A percentile compares a stretch with the other conserved stretches of the same genome.
Evolutionary conservation across 1,140 invertebrate genomes (phyloP).

Genomic region (Drosophila chauvacae): DNA sequence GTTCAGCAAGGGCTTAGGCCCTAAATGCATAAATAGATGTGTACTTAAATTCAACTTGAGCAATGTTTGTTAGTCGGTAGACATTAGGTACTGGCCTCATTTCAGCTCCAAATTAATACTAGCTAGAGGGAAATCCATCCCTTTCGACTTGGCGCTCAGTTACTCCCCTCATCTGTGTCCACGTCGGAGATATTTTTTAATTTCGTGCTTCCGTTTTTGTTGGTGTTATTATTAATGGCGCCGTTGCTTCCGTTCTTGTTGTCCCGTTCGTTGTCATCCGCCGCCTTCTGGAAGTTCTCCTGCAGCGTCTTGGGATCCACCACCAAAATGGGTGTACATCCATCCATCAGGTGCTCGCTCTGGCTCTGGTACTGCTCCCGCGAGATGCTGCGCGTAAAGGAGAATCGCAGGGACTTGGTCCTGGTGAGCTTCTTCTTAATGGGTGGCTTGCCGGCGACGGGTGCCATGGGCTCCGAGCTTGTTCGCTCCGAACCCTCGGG

Average conservation of each 20-base stretch:
- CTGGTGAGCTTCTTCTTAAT: constrained; percentile 86
- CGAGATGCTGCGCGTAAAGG: constrained; percentile 89
- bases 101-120: constrained; percentile 69
- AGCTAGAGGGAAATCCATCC: constrained; percentile 17
- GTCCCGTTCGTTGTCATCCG: constrained; percentile 56
- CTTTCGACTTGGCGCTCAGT: constrained; percentile 37
- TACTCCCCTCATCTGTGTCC: constrained; percentile 81
- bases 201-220: constrained; percentile 40
- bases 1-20: constrained; percentile 52
- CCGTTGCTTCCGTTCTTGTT: constrained; percentile 35
- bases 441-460: constrained; percentile 84
- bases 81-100: constrained; percentile 63
- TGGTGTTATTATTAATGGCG: constrained; percentile 4
- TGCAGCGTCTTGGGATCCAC: constrained; percentile 75
- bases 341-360: constrained; percentile 88
- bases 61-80: constrained; percentile 42
- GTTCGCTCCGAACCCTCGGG: constrained; percentile 67
- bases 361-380: constrained; percentile 87
- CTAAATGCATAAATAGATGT: constrained; percentile 59
- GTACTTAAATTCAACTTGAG: constrained; percentile 54
- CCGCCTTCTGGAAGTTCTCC: constrained; percentile 68
- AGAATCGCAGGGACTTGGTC: constrained; percentile 87
- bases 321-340: constrained; percentile 88
- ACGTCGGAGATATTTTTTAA: constrained; percentile 78
- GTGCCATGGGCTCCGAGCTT: constrained; percentile 67